Conservation (phyloP, 1,140 invertebrate species). For the Formica selysi region DNA sequence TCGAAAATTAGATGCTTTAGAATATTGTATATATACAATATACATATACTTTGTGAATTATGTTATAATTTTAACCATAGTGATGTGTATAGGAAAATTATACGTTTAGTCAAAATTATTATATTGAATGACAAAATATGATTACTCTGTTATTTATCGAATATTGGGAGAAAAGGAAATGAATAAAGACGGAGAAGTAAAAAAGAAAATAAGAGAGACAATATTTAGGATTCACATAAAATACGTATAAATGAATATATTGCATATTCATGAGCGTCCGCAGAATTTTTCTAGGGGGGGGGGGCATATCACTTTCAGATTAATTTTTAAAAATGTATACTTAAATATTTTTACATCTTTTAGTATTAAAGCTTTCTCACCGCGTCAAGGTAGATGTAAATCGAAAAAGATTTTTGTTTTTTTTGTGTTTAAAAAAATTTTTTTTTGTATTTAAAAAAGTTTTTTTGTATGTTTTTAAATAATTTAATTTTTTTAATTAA, state of each 20-base stretch:
- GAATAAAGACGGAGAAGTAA: neutral
- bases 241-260: conserved; percentile 46
- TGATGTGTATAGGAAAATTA: neutral
- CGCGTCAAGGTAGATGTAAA: too few species aligned
- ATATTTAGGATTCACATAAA: conserved; percentile 47
- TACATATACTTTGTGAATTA: conserved; percentile 27
- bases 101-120: neutral
- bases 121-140: neutral
- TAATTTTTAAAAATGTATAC: too few species aligned
- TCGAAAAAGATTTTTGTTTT: too few species aligned
- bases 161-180: neutral
- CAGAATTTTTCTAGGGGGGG: too few species aligned
- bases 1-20: neutral
- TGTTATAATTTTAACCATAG: conserved; percentile 15
- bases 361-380: too few species aligned
- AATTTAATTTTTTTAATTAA: too few species aligned
- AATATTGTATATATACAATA: conserved; percentile 20
- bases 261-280: neutral
- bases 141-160: conserved; percentile 33
- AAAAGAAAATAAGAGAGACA: conserved; percentile 34
- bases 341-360: too few species aligned
- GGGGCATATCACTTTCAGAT: too few species aligned
- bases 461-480: too few species aligned
- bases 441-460: too few species aligned
- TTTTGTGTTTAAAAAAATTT: too few species aligned